Evolutionary conservation across 2,113 vertebrate species (phyloP).

Genomic region (Sinocyclocheilus anshuiensis): DNA sequence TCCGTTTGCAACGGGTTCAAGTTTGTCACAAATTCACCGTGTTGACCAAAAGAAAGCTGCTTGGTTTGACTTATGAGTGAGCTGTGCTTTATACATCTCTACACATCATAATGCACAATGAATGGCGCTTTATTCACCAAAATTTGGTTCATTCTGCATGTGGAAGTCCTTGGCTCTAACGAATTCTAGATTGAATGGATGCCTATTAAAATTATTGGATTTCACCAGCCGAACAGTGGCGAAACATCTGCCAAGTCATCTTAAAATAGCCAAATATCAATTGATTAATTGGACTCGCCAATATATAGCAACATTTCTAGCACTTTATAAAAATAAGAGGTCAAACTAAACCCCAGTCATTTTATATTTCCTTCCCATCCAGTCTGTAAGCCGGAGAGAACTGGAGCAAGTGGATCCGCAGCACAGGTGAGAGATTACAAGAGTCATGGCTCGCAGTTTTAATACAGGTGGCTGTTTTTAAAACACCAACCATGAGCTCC

Average conservation of each 20-base stretch:
- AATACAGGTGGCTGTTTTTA: constrained; percentile 75
- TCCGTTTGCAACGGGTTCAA: background rate
- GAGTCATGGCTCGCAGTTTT: constrained; percentile 65
- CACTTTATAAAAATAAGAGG: background rate
- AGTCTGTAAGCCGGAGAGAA: constrained; percentile 13
- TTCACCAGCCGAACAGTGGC: too few species aligned
- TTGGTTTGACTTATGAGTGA: background rate
- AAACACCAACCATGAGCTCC: constrained; percentile 70
- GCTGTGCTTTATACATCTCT: too few species aligned
- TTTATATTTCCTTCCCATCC: too few species aligned
- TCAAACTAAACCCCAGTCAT: background rate
- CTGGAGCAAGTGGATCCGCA: constrained; percentile 49
- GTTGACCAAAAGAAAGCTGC: background rate
- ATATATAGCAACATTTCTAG: background rate
- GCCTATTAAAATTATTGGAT: too few species aligned
- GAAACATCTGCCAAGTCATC: background rate
- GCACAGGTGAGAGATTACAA: constrained; percentile 66
- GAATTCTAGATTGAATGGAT: too few species aligned
- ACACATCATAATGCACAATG: too few species aligned
- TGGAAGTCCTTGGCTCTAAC: too few species aligned
- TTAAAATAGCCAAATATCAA: background rate
- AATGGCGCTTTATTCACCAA: too few species aligned
- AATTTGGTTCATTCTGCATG: too few species aligned
- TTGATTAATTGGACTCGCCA: background rate
- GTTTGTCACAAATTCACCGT: background rate